Evolutionary conservation across 1,140 invertebrate species (phyloP).

Genomic region (Drosophila persimilis): DNA sequence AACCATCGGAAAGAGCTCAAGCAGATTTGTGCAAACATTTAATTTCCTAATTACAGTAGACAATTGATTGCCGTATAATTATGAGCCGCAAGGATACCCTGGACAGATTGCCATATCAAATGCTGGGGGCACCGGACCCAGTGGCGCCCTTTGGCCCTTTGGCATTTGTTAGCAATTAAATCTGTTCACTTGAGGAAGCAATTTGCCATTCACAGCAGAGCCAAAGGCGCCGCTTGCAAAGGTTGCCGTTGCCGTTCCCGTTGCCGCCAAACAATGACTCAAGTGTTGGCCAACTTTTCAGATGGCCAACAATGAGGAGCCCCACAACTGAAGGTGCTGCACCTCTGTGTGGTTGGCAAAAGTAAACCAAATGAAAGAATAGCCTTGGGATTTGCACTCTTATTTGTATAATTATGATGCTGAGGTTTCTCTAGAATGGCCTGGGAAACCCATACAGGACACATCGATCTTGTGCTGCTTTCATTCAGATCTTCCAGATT

Average conservation of each 20-base stretch:
- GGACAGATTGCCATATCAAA: constrained; percentile 14
- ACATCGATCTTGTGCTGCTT: too few species aligned
- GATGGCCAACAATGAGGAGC: constrained; percentile 33
- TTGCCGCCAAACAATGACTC: constrained; percentile 15
- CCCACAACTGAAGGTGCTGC: constrained; percentile 13
- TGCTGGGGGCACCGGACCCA: constrained; percentile 23
- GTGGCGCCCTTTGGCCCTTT: constrained; percentile 57
- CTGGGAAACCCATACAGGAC: too few species aligned
- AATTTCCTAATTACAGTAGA: constrained; percentile 25
- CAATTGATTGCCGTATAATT: constrained; percentile 32
- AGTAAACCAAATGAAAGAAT: constrained; percentile 4
- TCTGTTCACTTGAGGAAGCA: constrained; percentile 70
- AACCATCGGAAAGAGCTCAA: not conserved
- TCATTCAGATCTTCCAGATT: too few species aligned
- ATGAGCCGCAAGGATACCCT: constrained; percentile 32
- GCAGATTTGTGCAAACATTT: constrained; percentile 21
- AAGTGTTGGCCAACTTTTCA: constrained; percentile 50
- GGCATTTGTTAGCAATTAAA: constrained; percentile 73
- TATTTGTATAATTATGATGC: too few species aligned
- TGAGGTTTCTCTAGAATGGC: too few species aligned
- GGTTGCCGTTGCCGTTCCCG: not conserved
- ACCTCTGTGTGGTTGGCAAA: constrained; percentile 10
- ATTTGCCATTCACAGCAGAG: constrained; percentile 49
- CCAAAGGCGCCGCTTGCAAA: constrained; percentile 17
- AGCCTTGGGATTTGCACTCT: constrained; percentile 1